phyloP scores from a whole-genome alignment of 23 tunicate genomes.

The Trididemnum nubilum region DNA sequence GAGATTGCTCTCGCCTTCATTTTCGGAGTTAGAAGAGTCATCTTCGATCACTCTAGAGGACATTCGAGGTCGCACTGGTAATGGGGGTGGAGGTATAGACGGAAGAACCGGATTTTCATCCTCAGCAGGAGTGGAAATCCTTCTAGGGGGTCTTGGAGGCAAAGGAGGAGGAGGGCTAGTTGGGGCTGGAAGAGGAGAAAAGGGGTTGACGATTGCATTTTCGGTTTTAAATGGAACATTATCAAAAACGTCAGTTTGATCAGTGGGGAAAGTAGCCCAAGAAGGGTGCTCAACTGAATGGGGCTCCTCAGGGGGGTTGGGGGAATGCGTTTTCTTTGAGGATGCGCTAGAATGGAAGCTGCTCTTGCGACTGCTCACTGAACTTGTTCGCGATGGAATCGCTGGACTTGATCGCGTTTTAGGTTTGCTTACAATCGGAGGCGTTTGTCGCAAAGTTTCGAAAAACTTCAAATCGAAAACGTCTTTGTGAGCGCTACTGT shows the following conservation, averaged over 20 bases:
- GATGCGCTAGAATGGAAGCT: neutral
- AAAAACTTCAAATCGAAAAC: neutral
- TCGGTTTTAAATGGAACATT: neutral
- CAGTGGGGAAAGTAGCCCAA: neutral
- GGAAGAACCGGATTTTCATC: slow-evolving; percentile 18
- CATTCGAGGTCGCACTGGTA: slow-evolving; percentile 25
- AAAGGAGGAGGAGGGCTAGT: slow-evolving; percentile 27
- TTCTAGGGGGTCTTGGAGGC: slow-evolving; percentile 35
- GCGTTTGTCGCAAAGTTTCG: neutral
- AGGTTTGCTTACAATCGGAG: neutral
- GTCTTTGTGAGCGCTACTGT: no score
- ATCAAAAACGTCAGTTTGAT: neutral
- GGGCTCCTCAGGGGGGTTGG: neutral
- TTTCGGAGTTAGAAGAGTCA: neutral
- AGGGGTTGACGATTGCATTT: neutral
- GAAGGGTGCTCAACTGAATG: neutral
- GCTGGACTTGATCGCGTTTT: no score
- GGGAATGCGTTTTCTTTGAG: neutral
- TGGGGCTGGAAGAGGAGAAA: slow-evolving; percentile 20
- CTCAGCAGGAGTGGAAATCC: neutral
- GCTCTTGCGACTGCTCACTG: neutral
- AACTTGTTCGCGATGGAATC: no score
- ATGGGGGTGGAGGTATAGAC: slow-evolving; percentile 57
- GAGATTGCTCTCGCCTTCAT: neutral
- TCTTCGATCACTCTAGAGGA: neutral